Evolutionary conservation across 2,113 vertebrate genomes (phyloP), one percentile per base, ranked within the genome.

Genomic region (Neopipo cinnamomea): DNA sequence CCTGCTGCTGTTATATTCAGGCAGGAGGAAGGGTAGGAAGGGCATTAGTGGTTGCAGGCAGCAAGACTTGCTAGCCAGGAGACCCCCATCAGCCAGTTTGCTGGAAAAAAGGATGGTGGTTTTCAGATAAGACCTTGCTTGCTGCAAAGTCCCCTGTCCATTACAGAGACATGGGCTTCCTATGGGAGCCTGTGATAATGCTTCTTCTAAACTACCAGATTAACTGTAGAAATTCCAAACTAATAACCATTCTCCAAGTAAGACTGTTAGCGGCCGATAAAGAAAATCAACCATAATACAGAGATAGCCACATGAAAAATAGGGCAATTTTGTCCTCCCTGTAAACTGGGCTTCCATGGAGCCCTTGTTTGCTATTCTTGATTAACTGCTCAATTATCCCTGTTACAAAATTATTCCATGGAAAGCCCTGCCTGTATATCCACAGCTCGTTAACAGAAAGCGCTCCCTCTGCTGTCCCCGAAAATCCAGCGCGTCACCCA

Each of bases 331-430:
- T 91, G 72, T 95, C 74, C 71, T 92, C 93, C 81, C 88, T 93
- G 61, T 93, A 94, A 89, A 96, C 94, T 85, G 92, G 91, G 86
- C 92, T 95, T 97, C 79, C 88, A 87, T 58, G 56, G 66, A 95
- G 83, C 74, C 84, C 94, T 95, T 92, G 96, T 95, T 97, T 97
- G 94, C 91, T 96, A 74, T 89, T 93, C 88, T 94, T 96, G 96
- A 97, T 96, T 97, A 97, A 97, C 81, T 94, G 95, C 82, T 96
- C 92, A 94, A 97, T 95, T 95, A 93, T 92, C 81, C 95, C 80
- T 95, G 92, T 78, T 89, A 90, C 67, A 93, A 79, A 94, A 92
- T 87, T 95, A 93, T 85, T 94, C 89, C 2, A 8, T 49, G 70
- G 90, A 96, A 97, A 91, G 88, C 65, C 70, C 88, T 93, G 89